Evolutionary conservation across 1,140 invertebrate species (phyloP).

Genomic region (Lepidotrigona ventralis): DNA sequence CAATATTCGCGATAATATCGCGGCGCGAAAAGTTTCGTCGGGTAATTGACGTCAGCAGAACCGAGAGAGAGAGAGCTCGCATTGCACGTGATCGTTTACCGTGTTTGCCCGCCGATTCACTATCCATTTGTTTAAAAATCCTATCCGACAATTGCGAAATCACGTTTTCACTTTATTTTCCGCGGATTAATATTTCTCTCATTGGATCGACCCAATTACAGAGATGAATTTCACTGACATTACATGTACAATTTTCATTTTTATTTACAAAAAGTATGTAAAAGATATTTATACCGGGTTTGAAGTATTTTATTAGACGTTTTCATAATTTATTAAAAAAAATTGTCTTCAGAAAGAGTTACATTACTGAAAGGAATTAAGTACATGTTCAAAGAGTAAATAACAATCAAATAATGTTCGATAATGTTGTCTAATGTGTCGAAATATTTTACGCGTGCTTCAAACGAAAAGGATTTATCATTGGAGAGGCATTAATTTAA

Average conservation of each 20-base stretch:
- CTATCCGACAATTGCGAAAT: neutral
- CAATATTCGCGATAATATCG: constrained; percentile 61
- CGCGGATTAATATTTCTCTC: neutral
- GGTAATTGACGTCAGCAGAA: constrained; percentile 46
- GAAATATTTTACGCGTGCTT: too few species aligned
- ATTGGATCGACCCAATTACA: neutral
- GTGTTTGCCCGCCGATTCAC: constrained; percentile 9
- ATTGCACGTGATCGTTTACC: constrained; percentile 24
- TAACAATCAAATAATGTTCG: neutral
- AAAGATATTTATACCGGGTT: neutral
- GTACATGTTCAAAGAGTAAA: neutral
- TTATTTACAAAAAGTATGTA: neutral
- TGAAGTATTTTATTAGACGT: neutral
- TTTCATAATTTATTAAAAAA: neutral
- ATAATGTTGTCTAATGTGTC: too few species aligned
- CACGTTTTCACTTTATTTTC: neutral
- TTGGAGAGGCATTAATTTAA: neutral
- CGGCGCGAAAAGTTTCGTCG: constrained; percentile 36
- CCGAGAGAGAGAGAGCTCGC: neutral
- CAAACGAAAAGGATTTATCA: neutral
- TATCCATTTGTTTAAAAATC: constrained; percentile 2
- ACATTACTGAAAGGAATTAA: neutral
- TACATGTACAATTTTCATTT: neutral
- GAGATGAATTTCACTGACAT: neutral
- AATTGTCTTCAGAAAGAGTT: neutral